Base-by-base conservation (phyloP, 2,888 invertebrate species). In the Panopea generosa region DNA sequence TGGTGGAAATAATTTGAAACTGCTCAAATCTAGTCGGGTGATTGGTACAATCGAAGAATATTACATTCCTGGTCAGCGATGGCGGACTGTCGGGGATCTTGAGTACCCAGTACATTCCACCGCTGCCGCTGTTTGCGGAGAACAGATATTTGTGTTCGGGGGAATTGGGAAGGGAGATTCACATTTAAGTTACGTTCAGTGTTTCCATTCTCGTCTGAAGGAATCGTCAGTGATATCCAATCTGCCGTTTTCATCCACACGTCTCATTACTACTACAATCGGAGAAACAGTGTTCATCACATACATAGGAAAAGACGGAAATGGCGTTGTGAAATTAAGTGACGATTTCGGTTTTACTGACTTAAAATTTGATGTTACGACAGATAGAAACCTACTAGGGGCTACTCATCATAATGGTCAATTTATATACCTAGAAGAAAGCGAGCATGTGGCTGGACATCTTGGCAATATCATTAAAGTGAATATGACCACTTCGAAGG, bases 111-210 rank as follows among this genome's bases (percentile, higher is more conserved):
- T 82, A 0, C 74, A 80, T 47, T 82, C 74, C 4, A 69, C 81
- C 50, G 52, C 76, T 7, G 66, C 73, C 6, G 74, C 76, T 6
- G 78, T 76, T 7, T 22, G 49, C 14, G 83, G 83, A 20, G 80
- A 83, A 52, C 76, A 77, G 18, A 73, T 84, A 24, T 71, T 65
- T 14, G 55, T 84, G n/a, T 73, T 83, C 52, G 84, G 84, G 4
- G 84, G 84, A 14, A 68, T 62, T 7, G 40, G 52, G 9, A 68
- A 70, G 61, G 70, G 77, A 27, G 69, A 62, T 16, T 26, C 60
- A 29, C 57, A 22, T 14, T 40, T 66, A 11, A 63, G 67, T 49
- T 62, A 45, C 9, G 75, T 85, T 3, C 84, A 83, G 57, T 68
- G 73, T 45, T 85, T 80, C 67, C 82, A 84, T 45, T 61, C 72